Percentiles rank a stretch among this genome's conserved stretches.
phyloP scores from a whole-genome alignment of 1,140 invertebrate species.

The Caenorhabditis remanei region DNA sequence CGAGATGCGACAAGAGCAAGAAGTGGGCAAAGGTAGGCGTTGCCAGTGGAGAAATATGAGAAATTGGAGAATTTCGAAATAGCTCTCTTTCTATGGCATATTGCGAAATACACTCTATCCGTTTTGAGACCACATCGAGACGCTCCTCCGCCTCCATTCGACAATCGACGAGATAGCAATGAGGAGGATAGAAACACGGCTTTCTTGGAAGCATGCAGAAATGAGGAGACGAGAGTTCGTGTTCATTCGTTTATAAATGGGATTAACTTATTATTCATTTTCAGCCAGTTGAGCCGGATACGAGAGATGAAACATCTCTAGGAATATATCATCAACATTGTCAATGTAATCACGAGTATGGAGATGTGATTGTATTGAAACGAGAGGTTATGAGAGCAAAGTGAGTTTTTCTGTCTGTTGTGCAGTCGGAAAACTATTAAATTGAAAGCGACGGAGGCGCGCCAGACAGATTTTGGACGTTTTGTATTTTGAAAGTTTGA shows the following conservation, averaged over 20 bases:
- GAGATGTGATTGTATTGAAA: background rate
- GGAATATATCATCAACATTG: conserved; percentile 6
- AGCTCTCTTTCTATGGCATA: background rate
- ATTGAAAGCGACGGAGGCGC: too few species aligned
- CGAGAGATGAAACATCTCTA: background rate
- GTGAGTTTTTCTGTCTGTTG: background rate
- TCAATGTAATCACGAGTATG: background rate
- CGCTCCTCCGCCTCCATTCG: background rate
- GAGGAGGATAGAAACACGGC: background rate
- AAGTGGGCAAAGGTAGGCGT: conserved; percentile 5
- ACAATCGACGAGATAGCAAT: conserved; percentile 14
- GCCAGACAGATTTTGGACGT: too few species aligned
- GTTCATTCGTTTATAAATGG: too few species aligned
- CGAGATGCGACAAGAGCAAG: background rate
- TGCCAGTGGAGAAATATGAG: background rate
- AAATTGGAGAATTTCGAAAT: background rate
- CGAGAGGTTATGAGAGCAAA: background rate
- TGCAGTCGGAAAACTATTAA: too few species aligned
- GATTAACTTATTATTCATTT: background rate
- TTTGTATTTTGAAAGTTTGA: too few species aligned
- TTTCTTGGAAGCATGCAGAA: background rate
- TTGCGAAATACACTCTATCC: background rate
- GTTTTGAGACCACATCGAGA: conserved; percentile 15
- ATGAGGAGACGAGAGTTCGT: background rate
- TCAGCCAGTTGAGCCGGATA: conserved; percentile 6